A percentile compares a stretch with the other conserved stretches of the same genome.
Evolutionary conservation across 30 jellyfish, hydroid and myxozoan species (phyloP).

Genomic region (Sanderia malayensis): DNA sequence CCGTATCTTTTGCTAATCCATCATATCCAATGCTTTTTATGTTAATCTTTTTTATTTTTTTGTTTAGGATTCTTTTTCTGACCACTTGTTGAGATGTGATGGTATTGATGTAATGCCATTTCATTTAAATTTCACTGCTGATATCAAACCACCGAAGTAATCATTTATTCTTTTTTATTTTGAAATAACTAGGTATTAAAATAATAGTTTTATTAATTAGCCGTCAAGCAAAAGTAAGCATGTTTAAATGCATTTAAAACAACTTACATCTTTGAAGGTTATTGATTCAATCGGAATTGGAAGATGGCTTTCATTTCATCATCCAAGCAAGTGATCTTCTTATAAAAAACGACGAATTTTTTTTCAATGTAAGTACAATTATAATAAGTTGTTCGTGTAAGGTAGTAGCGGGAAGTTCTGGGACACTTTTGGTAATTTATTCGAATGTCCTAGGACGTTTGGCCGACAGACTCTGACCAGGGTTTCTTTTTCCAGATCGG

Average conservation of each 20-base stretch:
- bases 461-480: too few relatives aligned
- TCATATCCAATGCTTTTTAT: too few relatives aligned
- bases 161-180: neutral
- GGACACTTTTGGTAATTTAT: too few relatives aligned
- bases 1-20: too few relatives aligned
- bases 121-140: slow-evolving; percentile 70
- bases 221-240: too few relatives aligned
- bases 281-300: slow-evolving; percentile 53
- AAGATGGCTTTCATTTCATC: slow-evolving; percentile 42
- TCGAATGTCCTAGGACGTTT: too few relatives aligned
- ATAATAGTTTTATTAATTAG: too few relatives aligned
- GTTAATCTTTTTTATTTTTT: slow-evolving; percentile 3
- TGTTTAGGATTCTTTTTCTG: slow-evolving; percentile 14
- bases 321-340: slow-evolving; percentile 40
- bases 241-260: too few relatives aligned
- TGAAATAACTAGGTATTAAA: too few relatives aligned
- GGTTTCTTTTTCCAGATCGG: neutral
- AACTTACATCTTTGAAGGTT: slow-evolving; percentile 16
- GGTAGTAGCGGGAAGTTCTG: too few relatives aligned
- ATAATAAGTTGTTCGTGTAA: too few relatives aligned
- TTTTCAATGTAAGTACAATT: neutral
- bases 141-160: slow-evolving; percentile 81
- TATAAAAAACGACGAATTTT: neutral
- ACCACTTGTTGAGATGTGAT: slow-evolving; percentile 49
- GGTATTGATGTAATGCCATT: slow-evolving; percentile 91